Evolutionary conservation across 2,797 vertebrate genomes (phyloP).

Genomic region (Heteromormyrus szaboi): DNA sequence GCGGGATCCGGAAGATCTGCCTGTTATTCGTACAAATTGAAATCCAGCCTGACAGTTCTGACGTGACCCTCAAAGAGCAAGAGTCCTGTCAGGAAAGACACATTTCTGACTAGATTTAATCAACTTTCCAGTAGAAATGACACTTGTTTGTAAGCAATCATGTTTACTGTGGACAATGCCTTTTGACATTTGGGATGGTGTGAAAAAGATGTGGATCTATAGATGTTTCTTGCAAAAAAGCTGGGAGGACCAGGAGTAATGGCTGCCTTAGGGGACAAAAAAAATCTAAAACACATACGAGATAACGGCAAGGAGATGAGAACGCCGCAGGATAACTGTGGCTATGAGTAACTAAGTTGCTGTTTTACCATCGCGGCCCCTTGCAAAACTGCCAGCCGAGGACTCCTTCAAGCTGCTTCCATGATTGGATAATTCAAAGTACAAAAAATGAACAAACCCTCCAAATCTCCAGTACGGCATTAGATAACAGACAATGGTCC

Average conservation of each 20-base stretch:
- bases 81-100: neutral
- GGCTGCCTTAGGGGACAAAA: neutral
- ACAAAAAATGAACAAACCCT: neutral
- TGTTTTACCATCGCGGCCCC: neutral
- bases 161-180: neutral
- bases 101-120: constrained; percentile 3
- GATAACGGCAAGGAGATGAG: neutral
- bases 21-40: neutral
- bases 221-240: neutral
- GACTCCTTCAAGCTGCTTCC: neutral
- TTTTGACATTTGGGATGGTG: constrained; percentile 3
- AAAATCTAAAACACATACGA: neutral
- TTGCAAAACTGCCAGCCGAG: neutral
- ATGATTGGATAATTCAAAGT: neutral
- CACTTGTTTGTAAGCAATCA: neutral
- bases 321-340: neutral
- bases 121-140: neutral
- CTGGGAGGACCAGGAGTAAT: neutral
- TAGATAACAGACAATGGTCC: constrained; percentile 4
- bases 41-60: neutral
- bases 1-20: neutral
- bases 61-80: neutral
- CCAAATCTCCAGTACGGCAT: neutral
- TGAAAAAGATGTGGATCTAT: neutral
- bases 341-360: neutral